Percentiles rank a stretch among this genome's conserved stretches.
phyloP scores from a whole-genome alignment of 2,797 vertebrate genomes.

The Lepus oiostolus region DNA sequence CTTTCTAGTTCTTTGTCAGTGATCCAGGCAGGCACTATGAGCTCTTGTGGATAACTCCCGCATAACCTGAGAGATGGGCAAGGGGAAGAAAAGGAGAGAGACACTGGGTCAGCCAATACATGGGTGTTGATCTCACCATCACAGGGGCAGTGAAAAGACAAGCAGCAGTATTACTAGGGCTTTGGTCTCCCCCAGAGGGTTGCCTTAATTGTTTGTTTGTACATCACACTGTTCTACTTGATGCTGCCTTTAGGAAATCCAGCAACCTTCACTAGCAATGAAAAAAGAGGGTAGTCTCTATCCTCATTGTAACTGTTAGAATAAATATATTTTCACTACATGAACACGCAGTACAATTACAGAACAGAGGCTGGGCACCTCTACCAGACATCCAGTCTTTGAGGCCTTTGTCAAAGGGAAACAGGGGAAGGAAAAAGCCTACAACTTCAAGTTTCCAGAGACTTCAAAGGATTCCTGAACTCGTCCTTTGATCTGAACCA shows the following conservation, averaged over 20 bases:
- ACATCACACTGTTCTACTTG: background rate
- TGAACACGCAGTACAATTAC: background rate
- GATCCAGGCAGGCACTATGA: conserved; percentile 98
- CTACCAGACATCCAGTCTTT: background rate
- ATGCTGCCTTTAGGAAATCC: conserved; percentile 41
- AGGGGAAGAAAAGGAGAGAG: background rate
- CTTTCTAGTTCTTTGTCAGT: conserved; percentile 98
- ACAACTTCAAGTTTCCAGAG: conserved; percentile 59
- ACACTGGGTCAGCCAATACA: background rate
- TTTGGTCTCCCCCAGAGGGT: background rate
- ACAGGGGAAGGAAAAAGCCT: background rate
- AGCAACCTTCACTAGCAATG: background rate
- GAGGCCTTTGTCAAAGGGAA: conserved; percentile 50
- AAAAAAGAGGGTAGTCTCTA: background rate
- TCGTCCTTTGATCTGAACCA: conserved; percentile 41
- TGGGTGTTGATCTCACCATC: background rate
- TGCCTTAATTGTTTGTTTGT: background rate
- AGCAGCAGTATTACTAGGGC: background rate
- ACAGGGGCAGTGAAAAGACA: conserved; percentile 3
- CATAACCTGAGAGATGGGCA: conserved; percentile 92
- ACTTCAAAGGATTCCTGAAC: conserved; percentile 19
- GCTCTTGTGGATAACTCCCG: conserved; percentile 97
- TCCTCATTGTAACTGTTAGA: background rate
- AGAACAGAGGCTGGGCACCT: background rate
- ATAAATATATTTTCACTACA: conserved; percentile 37